Base-by-base conservation (phyloP, 1,140 invertebrate species). In the Drosophila nebulosa region DNA sequence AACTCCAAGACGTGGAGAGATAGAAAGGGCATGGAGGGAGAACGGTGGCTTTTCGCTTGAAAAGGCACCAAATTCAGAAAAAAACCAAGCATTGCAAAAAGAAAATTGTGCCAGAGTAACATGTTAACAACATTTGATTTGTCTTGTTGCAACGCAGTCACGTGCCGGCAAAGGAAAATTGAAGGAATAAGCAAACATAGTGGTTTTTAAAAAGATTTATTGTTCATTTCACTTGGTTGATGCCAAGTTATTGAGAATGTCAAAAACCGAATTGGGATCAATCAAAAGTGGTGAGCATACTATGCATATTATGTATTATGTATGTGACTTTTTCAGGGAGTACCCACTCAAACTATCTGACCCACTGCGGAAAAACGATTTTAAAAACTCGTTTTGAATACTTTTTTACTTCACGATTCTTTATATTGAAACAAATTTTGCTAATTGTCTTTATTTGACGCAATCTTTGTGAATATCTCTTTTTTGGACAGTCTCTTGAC, bases 221-320 rank as follows among this genome's bases (percentile, higher is more conserved):
- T 66, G 70, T 77, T 69, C 52, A 50, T 35, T 6, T 78, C 55
- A 66, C 50, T 56, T 70, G 64, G 64, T 32, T 24, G 61, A n/a
- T n/a, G n/a, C n/a, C 56, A 66, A 36, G 56, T 77, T 65, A 68
- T 81, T 86, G 50, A 35, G 69, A 74, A 81, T 81, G 53, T 78
- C 69, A 24, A 30, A 24, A 4, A 59, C 65, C 50, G 51, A 30
- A 51, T 52, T 70, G 22, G 12, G 39, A 52, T 64, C 80, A 85
- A 73, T 76, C 80, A 79, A 60, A 39, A 32, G 60, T 39, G 30
- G 10, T 27, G 21, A 24, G 30, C 26, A 74, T 53, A 70, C 61
- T n/a, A n/a, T n/a, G n/a, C n/a, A n/a, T n/a, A n/a, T n/a, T n/a
- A n/a, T n/a, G n/a, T n/a, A n/a, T n/a, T n/a, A n/a, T n/a, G n/a